Evolutionary conservation across 2,888 invertebrate species (phyloP), one percentile per base, ranked within the genome.

Genomic region (Perdita meconis): DNA sequence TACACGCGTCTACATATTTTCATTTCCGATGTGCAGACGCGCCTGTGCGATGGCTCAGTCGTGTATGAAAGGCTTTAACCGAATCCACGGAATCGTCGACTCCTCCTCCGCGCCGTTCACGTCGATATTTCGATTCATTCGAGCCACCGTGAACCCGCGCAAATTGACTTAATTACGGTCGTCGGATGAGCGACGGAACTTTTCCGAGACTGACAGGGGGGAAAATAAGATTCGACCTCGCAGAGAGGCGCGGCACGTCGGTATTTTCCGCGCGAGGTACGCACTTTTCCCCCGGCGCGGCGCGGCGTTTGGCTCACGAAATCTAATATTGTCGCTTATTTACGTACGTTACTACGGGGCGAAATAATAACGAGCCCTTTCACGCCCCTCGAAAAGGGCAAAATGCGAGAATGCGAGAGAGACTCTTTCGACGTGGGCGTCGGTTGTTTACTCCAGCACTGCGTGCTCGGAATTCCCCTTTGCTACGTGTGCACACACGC

Each of bases 341-440:
- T 81, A 72, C 67, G 67, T 68, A 72, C 59, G 57, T 63, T 38
- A 26, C 57, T 64, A 60, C 51, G n/a, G 51, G 71, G 68, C 61
- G 59, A 84, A 84, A 76, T 81, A 85, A 86, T 87, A 83, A 83
- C 73, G 78, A 84, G 71, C 69, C 77, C 74, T 75, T 81, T 80
- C 78, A 78, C 72, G 73, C 44, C 44, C 68, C 47, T 66, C 60
- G 59, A 71, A 65, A n/a, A 75, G 68, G 68, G 79, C 47, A 47
- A 71, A 71, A 50, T 26, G 51, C 42, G 53, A 16, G n/a, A n/a
- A n/a, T n/a, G n/a, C n/a, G n/a, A n/a, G n/a, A n/a, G n/a, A n/a
- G 47, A 40, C 59, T 63, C 57, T 73, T 65, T 72, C 69, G 50
- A 59, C 70, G 44, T 22, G 12, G 50, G 47, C 70, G 81, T 68